These are phyloP conservation scores for Montifringilla adamsi DNA, from an alignment of 2,113 vertebrate genomes.

Conservation along the genomic window DNA sequence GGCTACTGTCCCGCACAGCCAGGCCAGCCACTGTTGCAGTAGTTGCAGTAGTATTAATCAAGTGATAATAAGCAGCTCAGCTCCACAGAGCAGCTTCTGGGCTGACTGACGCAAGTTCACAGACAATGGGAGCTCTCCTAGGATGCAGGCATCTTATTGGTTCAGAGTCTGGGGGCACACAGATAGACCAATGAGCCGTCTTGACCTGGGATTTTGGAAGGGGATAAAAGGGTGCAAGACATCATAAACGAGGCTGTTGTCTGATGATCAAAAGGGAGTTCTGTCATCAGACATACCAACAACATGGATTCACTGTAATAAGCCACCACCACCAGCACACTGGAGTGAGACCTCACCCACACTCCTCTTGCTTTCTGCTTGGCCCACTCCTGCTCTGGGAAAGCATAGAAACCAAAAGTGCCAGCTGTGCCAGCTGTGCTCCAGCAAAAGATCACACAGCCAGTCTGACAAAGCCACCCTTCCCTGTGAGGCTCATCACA, in stretches of 20 bases:
- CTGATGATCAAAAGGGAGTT: background rate
- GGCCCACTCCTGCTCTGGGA: background rate
- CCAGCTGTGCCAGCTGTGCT: background rate
- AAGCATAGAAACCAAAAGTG: background rate
- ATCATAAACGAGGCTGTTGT: background rate
- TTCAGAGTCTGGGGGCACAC: background rate
- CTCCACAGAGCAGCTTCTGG: too few relatives aligned
- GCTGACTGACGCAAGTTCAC: too few relatives aligned
- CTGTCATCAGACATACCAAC: too few relatives aligned
- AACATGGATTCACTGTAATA: background rate
- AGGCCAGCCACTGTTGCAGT: background rate
- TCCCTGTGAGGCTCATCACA: background rate
- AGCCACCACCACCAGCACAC: background rate
- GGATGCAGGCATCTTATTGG: background rate
- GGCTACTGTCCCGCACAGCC: background rate
- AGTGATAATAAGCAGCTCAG: too few relatives aligned
- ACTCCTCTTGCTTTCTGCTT: background rate
- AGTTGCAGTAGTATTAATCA: background rate
- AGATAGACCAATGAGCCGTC: background rate
- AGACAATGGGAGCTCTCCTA: background rate
- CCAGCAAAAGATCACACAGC: background rate
- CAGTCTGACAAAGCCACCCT: background rate
- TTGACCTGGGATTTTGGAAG: background rate
- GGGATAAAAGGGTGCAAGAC: background rate
- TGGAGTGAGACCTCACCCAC: background rate